Evolutionary conservation across 2,888 invertebrate genomes (phyloP).

Genomic region (Eupithecia abbreviata): DNA sequence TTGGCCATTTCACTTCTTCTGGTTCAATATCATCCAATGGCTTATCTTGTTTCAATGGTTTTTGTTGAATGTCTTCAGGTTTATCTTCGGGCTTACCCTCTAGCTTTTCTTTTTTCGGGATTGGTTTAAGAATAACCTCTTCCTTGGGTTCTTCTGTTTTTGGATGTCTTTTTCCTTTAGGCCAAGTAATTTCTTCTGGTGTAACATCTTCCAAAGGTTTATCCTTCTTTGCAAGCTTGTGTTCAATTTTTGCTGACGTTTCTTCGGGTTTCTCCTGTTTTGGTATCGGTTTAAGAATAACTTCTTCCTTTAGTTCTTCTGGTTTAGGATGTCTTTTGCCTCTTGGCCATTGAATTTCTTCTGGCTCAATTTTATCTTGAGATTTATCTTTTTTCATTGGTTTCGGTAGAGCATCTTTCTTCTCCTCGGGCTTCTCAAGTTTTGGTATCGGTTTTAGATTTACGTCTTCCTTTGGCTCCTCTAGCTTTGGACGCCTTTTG

Average conservation of each 20-base stretch:
- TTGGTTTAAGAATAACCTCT: constrained; percentile 11
- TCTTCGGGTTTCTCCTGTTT: constrained; percentile 15
- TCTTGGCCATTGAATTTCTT: constrained; percentile 19
- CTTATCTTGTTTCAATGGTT: constrained; percentile 1
- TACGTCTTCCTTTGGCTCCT: constrained; percentile 55
- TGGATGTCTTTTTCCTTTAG: constrained; percentile 13
- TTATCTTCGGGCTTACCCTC: background rate
- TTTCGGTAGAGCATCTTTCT: constrained; percentile 10
- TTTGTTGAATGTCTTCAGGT: background rate
- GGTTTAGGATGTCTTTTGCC: constrained; percentile 24
- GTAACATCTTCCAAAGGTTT: constrained; percentile 6
- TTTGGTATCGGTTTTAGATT: constrained; percentile 59
- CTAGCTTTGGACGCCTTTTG: constrained; percentile 51
- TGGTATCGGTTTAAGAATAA: constrained; percentile 7
- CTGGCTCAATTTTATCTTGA: background rate
- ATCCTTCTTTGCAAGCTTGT: background rate
- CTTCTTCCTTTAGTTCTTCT: constrained; percentile 55
- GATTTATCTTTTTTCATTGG: constrained; percentile 8
- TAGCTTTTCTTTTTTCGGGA: constrained; percentile 7
- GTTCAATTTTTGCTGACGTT: constrained; percentile 7
- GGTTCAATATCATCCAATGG: background rate
- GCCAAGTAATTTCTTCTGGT: constrained; percentile 8
- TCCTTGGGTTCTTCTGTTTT: constrained; percentile 13
- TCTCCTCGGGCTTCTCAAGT: constrained; percentile 40
- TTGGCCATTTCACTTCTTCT: constrained; percentile 9